phyloP scores from a whole-genome alignment of 2,113 vertebrate genomes.

The Macquaria australasica region DNA sequence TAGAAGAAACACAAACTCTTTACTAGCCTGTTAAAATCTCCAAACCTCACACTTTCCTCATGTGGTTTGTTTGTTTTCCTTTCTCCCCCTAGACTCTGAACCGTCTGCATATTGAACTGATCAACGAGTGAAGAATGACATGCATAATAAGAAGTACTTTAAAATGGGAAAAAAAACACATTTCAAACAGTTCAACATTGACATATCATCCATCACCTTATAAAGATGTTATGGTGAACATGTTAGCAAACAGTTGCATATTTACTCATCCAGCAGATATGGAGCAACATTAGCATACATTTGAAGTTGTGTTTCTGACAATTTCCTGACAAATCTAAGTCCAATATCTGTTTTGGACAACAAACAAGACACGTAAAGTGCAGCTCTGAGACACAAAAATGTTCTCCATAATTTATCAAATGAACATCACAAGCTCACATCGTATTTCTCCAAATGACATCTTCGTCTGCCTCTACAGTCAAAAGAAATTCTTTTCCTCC shows the following conservation, averaged over 20 bases:
- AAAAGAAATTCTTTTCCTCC: conserved; percentile 17
- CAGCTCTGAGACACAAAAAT: not conserved
- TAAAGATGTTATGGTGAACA: not conserved
- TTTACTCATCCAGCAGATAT: not conserved
- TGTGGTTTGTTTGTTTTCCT: conserved; percentile 9
- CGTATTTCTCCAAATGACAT: conserved; percentile 19
- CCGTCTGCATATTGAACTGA: not conserved
- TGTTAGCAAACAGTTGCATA: not conserved
- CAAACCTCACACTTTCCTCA: conserved; percentile 24
- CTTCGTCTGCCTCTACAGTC: not conserved
- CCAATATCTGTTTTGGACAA: not conserved
- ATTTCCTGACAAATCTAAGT: no score
- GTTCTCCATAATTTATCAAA: not conserved
- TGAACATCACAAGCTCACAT: conserved; percentile 40
- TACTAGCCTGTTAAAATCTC: conserved; percentile 4
- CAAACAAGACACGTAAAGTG: not conserved
- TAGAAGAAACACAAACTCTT: conserved; percentile 16
- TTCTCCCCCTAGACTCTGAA: not conserved
- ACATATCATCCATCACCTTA: not conserved
- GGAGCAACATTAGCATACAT: not conserved
- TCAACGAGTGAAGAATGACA: not conserved
- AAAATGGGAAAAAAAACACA: not conserved
- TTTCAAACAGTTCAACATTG: not conserved
- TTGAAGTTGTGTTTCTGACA: not conserved
- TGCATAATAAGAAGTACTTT: not conserved